Evolutionary conservation across 2,113 vertebrate species (phyloP).

Genomic region (Equus przewalskii): DNA sequence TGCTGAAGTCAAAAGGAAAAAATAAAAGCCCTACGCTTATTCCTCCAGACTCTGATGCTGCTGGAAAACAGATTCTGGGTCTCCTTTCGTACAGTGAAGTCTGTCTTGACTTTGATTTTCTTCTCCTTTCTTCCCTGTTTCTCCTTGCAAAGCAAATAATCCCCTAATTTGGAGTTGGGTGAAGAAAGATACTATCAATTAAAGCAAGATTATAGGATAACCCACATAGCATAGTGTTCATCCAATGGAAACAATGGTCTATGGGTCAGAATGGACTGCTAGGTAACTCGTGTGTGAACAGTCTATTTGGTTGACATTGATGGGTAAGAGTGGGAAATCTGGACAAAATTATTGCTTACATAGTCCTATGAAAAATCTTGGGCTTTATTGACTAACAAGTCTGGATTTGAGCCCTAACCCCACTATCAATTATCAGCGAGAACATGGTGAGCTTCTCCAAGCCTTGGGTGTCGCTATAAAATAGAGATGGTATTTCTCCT

Average conservation of each 20-base stretch:
- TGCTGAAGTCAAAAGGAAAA: slow-evolving; percentile 54
- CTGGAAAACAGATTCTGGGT: not conserved
- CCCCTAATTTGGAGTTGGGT: rapidly evolving
- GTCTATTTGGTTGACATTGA: not conserved
- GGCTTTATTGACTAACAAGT: not conserved
- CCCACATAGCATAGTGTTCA: not conserved
- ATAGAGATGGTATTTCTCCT: not conserved
- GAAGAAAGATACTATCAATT: slow-evolving; percentile 1
- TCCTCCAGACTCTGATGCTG: slow-evolving; percentile 37
- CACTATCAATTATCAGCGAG: not conserved
- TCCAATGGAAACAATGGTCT: not conserved
- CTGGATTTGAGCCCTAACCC: not conserved
- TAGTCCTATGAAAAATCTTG: not conserved
- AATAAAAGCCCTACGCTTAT: slow-evolving; percentile 56
- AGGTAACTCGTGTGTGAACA: not conserved
- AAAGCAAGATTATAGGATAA: not conserved
- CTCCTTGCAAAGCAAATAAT: not conserved
- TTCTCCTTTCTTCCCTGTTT: rapidly evolving
- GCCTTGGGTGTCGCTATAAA: not conserved
- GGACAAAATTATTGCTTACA: not conserved
- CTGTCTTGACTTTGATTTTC: slow-evolving; percentile 39
- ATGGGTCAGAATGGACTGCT: not conserved
- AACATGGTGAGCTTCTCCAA: not conserved
- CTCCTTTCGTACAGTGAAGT: not conserved
- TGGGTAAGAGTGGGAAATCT: not conserved